phyloP scores from a whole-genome alignment of 2,797 vertebrate genomes.

The Pseudomugil tenellus region DNA sequence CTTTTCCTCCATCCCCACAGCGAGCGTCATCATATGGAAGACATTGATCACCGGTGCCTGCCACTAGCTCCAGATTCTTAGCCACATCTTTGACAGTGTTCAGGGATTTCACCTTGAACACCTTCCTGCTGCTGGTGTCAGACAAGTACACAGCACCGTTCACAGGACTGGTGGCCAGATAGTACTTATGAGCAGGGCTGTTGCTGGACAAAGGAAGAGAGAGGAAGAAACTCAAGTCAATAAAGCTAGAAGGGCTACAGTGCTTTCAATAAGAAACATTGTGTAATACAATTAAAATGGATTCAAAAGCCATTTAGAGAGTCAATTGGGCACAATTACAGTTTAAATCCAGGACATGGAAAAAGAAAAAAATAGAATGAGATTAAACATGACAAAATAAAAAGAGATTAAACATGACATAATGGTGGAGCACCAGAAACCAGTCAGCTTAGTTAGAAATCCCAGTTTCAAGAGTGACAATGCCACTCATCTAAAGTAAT shows the following conservation, averaged over 20 bases:
- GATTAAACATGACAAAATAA: conserved; percentile 64
- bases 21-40: conserved; percentile 96
- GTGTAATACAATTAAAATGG: conserved; percentile 74
- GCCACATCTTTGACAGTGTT: conserved; percentile 90
- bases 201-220: conserved; percentile 81
- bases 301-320: conserved; percentile 72
- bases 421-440: conserved; percentile 50
- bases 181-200: conserved; percentile 97
- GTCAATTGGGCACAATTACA: conserved; percentile 68
- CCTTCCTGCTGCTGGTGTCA: conserved; percentile 94
- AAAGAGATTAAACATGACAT: conserved; percentile 66
- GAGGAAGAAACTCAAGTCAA: conserved; percentile 54
- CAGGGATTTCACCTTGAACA: conserved; percentile 94
- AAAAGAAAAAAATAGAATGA: conserved; percentile 60
- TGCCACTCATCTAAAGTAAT: conserved; percentile 2
- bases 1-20: conserved; percentile 96
- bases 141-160: conserved; percentile 92
- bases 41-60: conserved; percentile 97
- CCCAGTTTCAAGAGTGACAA: conserved; percentile 38
- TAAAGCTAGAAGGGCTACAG: conserved; percentile 56
- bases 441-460: conserved; percentile 48
- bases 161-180: conserved; percentile 93
- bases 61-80: conserved; percentile 95
- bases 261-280: conserved; percentile 68
- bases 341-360: conserved; percentile 62